Percentiles rank a stretch among this genome's conserved stretches.
Conservation (phyloP, 2,797 vertebrate genomes). For the Hafferia zeledoni region DNA sequence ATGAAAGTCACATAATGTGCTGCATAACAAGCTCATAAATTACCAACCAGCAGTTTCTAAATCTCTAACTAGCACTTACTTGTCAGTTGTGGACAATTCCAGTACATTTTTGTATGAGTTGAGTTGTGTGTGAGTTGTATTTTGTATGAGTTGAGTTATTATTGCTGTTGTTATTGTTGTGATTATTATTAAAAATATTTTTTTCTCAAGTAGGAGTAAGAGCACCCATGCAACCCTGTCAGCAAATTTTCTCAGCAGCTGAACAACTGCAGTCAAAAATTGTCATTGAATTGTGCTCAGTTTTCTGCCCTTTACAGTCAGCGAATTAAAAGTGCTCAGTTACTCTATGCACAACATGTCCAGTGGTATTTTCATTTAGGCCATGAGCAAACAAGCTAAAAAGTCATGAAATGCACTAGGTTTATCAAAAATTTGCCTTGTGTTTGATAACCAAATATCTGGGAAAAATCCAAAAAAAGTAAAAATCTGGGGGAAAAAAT, state of each 20-base stretch:
- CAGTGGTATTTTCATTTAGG: neutral
- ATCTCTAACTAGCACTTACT: neutral
- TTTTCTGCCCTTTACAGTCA: constrained; percentile 37
- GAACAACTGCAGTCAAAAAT: constrained; percentile 54
- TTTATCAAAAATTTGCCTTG: neutral
- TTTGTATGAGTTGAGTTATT: neutral
- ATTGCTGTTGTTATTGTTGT: neutral
- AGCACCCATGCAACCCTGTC: neutral
- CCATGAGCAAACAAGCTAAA: neutral
- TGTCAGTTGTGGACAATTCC: neutral
- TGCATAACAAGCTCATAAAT: constrained; percentile 18
- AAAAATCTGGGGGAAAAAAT: neutral
- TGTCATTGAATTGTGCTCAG: constrained; percentile 4
- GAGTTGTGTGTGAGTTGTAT: neutral
- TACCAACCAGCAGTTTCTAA: constrained; percentile 23
- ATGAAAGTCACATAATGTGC: neutral
- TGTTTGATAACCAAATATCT: neutral
- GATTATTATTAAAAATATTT: neutral
- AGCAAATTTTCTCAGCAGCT: constrained; percentile 38
- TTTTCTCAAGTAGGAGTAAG: neutral
- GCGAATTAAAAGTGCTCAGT: neutral
- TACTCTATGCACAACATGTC: neutral
- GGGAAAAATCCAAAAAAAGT: neutral
- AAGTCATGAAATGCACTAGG: neutral
- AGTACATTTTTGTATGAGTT: constrained; percentile 2